These are phyloP conservation scores for Heliconius nattereri DNA, from an alignment of 1,140 invertebrate genomes.

Conservation along the genomic window DNA sequence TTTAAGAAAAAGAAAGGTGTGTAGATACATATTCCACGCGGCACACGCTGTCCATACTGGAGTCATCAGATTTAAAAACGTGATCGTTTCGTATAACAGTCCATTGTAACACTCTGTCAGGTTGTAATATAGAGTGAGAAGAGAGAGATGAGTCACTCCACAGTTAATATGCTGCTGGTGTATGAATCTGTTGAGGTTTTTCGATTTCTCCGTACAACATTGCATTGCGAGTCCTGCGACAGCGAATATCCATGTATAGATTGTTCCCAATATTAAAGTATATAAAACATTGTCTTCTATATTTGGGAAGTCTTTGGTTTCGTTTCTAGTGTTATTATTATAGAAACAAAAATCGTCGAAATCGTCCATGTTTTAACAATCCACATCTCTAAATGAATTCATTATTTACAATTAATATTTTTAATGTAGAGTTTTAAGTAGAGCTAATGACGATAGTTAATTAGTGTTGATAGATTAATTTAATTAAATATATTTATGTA, in stretches of 20 bases:
- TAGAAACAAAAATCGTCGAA: not conserved
- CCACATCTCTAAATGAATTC: not conserved
- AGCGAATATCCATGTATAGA: not conserved
- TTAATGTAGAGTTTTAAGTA: not conserved
- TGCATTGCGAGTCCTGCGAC: not conserved
- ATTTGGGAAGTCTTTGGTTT: not conserved
- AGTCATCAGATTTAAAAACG: conserved; percentile 22
- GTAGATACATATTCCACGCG: conserved; percentile 26
- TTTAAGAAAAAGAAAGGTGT: conserved; percentile 32
- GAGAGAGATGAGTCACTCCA: not conserved
- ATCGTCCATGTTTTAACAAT: not conserved
- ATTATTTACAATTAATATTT: not conserved
- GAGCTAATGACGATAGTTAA: not conserved
- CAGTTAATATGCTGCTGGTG: not conserved
- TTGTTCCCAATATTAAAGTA: not conserved
- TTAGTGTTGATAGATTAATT: not conserved
- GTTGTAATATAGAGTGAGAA: not conserved
- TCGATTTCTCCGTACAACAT: not conserved
- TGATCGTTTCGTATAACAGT: not conserved
- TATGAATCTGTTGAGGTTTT: conserved; percentile 1
- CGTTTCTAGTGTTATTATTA: not conserved
- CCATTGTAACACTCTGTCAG: not conserved
- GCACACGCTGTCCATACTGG: conserved; percentile 30
- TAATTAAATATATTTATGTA: not conserved
- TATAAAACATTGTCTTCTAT: not conserved